These are phyloP conservation scores for Cyclophora albipunctata DNA, from an alignment of 2,888 invertebrate species.

Conservation along the genomic window DNA sequence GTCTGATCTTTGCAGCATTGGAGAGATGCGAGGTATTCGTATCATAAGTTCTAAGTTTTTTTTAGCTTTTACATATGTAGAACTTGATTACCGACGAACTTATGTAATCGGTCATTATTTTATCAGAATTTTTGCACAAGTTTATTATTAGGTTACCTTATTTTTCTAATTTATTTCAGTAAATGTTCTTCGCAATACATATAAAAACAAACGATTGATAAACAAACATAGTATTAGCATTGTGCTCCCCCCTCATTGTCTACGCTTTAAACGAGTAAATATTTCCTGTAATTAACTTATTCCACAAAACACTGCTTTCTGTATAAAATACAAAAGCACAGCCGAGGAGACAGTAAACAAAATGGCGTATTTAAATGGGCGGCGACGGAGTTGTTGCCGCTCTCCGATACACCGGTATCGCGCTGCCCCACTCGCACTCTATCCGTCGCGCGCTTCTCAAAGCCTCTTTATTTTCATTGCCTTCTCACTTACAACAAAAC, in stretches of 20 bases:
- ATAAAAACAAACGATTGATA: constrained; percentile 12
- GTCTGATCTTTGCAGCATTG: too few species aligned
- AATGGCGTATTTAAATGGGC: constrained; percentile 76
- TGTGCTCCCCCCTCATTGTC: constrained; percentile 29
- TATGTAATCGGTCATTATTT: too few species aligned
- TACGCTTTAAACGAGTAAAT: constrained; percentile 54
- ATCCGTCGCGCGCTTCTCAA: constrained; percentile 12
- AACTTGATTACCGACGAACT: too few species aligned
- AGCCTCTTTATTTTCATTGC: constrained; percentile 51
- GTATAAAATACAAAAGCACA: constrained; percentile 57
- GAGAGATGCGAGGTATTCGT: too few species aligned
- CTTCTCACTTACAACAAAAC: constrained; percentile 34
- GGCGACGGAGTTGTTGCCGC: constrained; percentile 64
- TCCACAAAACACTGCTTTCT: constrained; percentile 65
- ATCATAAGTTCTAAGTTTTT: too few species aligned
- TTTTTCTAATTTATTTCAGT: too few species aligned
- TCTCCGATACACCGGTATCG: constrained; percentile 40
- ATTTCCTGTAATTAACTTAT: constrained; percentile 69
- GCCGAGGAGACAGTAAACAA: constrained; percentile 69
- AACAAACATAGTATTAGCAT: constrained; percentile 13
- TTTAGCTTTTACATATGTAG: too few species aligned
- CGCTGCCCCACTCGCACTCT: constrained; percentile 50
- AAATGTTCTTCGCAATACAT: too few species aligned
- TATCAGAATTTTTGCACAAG: too few species aligned
- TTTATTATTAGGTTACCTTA: too few species aligned